A percentile compares a stretch with the other conserved stretches of the same genome.
These are phyloP conservation scores for Carposina sasakii DNA, from an alignment of 1,140 invertebrate species.

Conservation along the genomic window DNA sequence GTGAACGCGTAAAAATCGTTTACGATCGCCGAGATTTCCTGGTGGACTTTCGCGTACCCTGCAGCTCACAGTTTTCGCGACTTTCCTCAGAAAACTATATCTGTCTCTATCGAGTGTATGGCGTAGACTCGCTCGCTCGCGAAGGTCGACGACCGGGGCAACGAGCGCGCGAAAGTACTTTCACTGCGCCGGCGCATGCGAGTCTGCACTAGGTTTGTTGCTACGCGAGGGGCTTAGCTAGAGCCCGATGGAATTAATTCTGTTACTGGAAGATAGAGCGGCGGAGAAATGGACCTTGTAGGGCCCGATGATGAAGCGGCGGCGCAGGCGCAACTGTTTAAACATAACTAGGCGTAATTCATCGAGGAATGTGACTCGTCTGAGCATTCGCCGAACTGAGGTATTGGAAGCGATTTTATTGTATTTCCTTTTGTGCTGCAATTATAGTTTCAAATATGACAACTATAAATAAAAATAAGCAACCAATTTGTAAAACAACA, in stretches of 20 bases:
- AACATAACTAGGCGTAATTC: conserved; percentile 44
- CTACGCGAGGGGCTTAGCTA: conserved; percentile 44
- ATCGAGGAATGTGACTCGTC: conserved; percentile 46
- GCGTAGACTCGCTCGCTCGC: conserved; percentile 31
- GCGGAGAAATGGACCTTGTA: conserved; percentile 33
- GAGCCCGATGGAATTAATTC: conserved; percentile 28
- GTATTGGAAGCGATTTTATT: too few relatives aligned
- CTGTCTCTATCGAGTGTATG: conserved; percentile 38
- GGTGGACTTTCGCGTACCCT: conserved; percentile 56
- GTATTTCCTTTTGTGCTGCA: too few relatives aligned
- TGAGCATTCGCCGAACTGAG: too few relatives aligned
- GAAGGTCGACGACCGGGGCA: conserved; percentile 62
- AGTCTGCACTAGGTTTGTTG: conserved; percentile 32
- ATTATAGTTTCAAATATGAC: too few relatives aligned
- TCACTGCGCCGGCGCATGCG: conserved; percentile 59
- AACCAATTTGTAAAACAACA: too few relatives aligned
- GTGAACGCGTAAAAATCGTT: conserved; percentile 49
- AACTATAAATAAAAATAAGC: too few relatives aligned
- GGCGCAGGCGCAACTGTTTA: conserved; percentile 25
- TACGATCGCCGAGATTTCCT: conserved; percentile 54
- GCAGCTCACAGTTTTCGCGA: conserved; percentile 45
- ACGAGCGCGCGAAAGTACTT: conserved; percentile 67
- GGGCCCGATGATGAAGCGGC: conserved; percentile 6
- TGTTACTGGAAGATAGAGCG: conserved; percentile 28
- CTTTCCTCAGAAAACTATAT: conserved; percentile 47